Base-by-base conservation (phyloP, 1,140 invertebrate species). In the Papilio glaucus region DNA sequence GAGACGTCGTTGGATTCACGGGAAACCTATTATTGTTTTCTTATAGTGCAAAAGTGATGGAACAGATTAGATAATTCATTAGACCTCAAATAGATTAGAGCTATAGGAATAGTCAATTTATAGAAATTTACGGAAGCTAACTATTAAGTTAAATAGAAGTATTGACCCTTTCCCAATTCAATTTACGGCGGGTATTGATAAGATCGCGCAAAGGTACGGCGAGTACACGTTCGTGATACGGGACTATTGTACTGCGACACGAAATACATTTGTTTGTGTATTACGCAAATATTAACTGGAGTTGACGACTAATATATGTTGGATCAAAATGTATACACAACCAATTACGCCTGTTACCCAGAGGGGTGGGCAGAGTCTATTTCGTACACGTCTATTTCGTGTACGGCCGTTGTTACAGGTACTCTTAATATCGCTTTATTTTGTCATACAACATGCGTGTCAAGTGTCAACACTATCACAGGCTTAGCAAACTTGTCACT, bases 71-170 rank as follows among this genome's bases (percentile, higher is more conserved):
- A 21, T 49, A 8, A 49, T 21, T 49, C 8, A 9, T 24, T 21
- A 49, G 45, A 49, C 45, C 45, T 21, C 45, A 49, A 49, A 49
- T 21, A 21, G 18, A 8, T 21, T n/a, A n/a, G n/a, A n/a, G n/a
- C 45, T 49, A 18, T 49, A 49, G 42, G 18, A 18, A 45, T 45
- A 21, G 45, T 18, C 0, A 49, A 49, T 9, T 8, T 8, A 8
- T 39, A 1, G n/a, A 49, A 7, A 4, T 49, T 49, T 49, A 49
- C 45, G 21, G 15, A 18, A 49, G 18, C 45, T 49, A 21, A 49
- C 15, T 49, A 49, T 49, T 49, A 49, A 49, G 45, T 49, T 49
- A 49, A 49, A 49, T 49, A 49, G 45, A 49, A 49, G 15, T 49
- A 49, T 49, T 49, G 45, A 49, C 18, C 45, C 18, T 49, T 45